A percentile compares a stretch with the other conserved stretches of the same genome.
Evolutionary conservation across 2,888 invertebrate species (phyloP).

Genomic region (Catonia carolina): DNA sequence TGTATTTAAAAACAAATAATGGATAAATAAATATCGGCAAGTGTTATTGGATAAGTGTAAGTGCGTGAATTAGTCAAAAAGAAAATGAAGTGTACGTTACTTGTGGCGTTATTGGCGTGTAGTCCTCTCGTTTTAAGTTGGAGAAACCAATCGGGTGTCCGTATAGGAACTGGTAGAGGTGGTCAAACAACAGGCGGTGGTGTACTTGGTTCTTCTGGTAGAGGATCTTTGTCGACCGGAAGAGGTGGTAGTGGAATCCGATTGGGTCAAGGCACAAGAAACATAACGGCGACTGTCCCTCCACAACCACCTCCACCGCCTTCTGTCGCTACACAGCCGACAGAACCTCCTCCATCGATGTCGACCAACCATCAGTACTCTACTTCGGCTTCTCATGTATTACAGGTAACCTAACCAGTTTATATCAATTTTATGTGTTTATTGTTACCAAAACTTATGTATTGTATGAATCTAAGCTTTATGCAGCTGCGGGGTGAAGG

Average conservation of each 20-base stretch:
- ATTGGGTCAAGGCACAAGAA: constrained; percentile 30
- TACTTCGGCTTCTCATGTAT: not conserved
- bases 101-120: constrained; percentile 1
- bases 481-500: too few species aligned
- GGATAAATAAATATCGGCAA: too few species aligned
- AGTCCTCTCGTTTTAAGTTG: constrained; percentile 3
- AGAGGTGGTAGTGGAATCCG: constrained; percentile 36
- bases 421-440: constrained; percentile 3
- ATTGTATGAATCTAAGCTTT: too few species aligned
- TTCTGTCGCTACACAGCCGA: constrained; percentile 13
- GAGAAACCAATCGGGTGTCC: constrained; percentile 30
- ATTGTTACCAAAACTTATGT: too few species aligned
- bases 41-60: too few species aligned
- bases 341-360: not conserved
- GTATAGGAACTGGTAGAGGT: constrained; percentile 25
- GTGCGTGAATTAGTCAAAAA: too few species aligned
- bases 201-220: constrained; percentile 7
- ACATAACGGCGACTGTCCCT: constrained; percentile 35
- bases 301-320: constrained; percentile 38
- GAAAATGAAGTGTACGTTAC: constrained; percentile 1
- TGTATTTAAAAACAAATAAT: too few species aligned
- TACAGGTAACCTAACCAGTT: too few species aligned
- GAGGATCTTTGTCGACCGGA: not conserved
- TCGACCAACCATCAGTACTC: not conserved
- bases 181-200: constrained; percentile 13